A percentile compares a stretch with the other conserved stretches of the same genome.
Conservation (phyloP, 2,797 vertebrate species). For the Sphenopsis melanotis region DNA sequence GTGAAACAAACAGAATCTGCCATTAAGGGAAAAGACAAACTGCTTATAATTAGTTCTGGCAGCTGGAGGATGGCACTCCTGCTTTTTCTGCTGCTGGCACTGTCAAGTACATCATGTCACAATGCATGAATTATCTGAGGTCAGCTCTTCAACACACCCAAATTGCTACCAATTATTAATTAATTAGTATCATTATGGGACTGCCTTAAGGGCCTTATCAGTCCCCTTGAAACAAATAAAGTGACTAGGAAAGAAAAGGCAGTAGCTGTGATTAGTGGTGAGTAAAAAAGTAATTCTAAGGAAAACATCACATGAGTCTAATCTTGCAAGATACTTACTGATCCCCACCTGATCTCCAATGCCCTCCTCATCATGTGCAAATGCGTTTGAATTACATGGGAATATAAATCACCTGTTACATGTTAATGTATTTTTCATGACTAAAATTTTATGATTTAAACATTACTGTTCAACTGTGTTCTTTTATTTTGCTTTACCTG, state of each 20-base stretch:
- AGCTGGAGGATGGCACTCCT: conserved; percentile 62
- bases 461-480: not conserved
- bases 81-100: conserved; percentile 63
- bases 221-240: conserved; percentile 26
- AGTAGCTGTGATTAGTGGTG: not conserved
- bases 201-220: not conserved
- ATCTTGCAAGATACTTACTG: not conserved
- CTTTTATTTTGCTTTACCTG: not conserved
- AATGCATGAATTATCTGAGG: conserved; percentile 52
- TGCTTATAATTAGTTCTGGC: conserved; percentile 65
- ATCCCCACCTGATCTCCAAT: not conserved
- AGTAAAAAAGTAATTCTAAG: not conserved
- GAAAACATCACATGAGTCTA: not conserved
- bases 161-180: conserved; percentile 64
- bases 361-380: not conserved
- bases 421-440: not conserved
- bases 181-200: conserved; percentile 54
- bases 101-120: conserved; percentile 54
- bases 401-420: not conserved
- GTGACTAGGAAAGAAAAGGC: not conserved
- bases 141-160: conserved; percentile 49
- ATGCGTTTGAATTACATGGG: not conserved
- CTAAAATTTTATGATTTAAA: not conserved
- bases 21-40: conserved; percentile 49
- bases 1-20: conserved; percentile 38